phyloP scores from a whole-genome alignment of 2,797 vertebrate genomes.

The Zalophus californianus region DNA sequence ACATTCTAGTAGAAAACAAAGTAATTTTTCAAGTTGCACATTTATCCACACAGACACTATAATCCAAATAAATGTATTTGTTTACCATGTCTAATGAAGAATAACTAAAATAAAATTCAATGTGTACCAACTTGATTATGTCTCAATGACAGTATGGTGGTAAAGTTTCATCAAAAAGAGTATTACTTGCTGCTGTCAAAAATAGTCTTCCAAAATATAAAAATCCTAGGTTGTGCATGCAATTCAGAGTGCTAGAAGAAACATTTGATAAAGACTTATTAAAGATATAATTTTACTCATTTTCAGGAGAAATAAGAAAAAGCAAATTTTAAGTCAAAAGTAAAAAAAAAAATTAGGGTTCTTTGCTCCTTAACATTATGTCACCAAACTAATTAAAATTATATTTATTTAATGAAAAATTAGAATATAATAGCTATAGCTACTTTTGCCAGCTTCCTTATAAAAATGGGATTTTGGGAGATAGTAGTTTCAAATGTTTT shows the following conservation, averaged over 20 bases:
- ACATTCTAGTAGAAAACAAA: conserved; percentile 59
- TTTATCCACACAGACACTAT: conserved; percentile 44
- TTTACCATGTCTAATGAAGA: conserved; percentile 62
- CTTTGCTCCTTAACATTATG: conserved; percentile 20
- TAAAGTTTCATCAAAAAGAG: conserved; percentile 60
- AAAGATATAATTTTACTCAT: conserved; percentile 11
- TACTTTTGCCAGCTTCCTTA: conserved; percentile 37
- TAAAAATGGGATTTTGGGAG: neutral
- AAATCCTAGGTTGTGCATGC: conserved; percentile 25
- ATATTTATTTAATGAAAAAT: conserved; percentile 23
- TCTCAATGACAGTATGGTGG: conserved; percentile 28
- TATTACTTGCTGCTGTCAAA: conserved; percentile 36
- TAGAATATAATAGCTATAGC: neutral
- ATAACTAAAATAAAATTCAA: conserved; percentile 67
- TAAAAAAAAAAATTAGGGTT: neutral
- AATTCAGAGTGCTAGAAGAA: conserved; percentile 54
- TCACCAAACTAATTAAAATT: conserved; percentile 28
- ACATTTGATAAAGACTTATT: conserved; percentile 36
- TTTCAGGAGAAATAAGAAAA: conserved; percentile 43
- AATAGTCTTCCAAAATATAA: conserved; percentile 31
- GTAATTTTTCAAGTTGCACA: conserved; percentile 56
- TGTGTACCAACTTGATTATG: conserved; percentile 62
- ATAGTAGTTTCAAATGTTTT: conserved; percentile 10
- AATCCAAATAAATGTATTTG: conserved; percentile 65
- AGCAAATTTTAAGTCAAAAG: neutral